Evolutionary conservation across 2,888 invertebrate species (phyloP).

Genomic region (Himalopsyche tibetana): DNA sequence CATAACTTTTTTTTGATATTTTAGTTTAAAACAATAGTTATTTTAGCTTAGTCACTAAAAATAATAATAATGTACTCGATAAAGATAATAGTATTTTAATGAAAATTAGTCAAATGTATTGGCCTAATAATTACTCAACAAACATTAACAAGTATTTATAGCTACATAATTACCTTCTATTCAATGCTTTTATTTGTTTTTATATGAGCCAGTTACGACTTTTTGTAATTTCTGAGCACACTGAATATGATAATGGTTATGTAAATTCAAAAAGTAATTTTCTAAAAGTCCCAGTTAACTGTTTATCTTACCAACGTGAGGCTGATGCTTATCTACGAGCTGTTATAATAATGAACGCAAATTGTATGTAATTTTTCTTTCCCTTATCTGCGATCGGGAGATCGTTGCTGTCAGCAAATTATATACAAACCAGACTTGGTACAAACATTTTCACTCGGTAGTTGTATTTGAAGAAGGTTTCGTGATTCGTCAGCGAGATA

Average conservation of each 20-base stretch:
- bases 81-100: no score
- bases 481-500: conserved; percentile 6
- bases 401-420: conserved; percentile 21
- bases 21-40: no score
- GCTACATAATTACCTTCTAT: no score
- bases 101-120: no score
- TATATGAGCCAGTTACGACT: no score
- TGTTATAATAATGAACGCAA: conserved; percentile 56
- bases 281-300: conserved; percentile 23
- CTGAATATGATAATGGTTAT: not conserved
- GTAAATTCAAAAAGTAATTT: conserved; percentile 21
- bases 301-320: conserved; percentile 36
- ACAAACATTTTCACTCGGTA: conserved; percentile 11
- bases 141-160: no score
- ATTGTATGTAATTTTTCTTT: conserved; percentile 48
- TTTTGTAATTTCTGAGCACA: not conserved
- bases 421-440: conserved; percentile 21
- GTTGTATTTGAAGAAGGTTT: conserved; percentile 11
- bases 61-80: no score
- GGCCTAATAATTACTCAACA: no score
- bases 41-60: no score
- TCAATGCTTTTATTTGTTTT: no score
- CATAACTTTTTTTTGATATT: no score
- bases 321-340: conserved; percentile 50
- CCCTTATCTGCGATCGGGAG: conserved; percentile 12